phyloP scores from a whole-genome alignment of 2,797 vertebrate genomes.

The Tolypeutes matacus region DNA sequence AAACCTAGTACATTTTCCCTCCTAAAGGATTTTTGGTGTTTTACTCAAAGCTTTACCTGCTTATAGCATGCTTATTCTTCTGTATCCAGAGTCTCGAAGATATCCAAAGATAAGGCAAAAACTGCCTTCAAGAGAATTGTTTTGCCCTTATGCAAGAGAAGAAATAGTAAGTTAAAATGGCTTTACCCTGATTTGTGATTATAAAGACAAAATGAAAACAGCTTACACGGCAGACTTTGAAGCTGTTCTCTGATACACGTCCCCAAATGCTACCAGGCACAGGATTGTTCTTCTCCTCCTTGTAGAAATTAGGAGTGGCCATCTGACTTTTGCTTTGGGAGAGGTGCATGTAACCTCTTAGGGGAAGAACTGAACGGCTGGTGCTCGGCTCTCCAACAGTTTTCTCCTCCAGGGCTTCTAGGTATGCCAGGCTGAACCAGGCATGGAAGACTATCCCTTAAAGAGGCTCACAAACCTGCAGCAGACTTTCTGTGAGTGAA shows the following conservation, averaged over 20 bases:
- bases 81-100: neutral
- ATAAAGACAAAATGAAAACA: neutral
- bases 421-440: neutral
- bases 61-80: neutral
- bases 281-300: neutral
- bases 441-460: neutral
- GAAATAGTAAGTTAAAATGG: neutral
- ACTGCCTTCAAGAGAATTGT: slow-evolving; percentile 41
- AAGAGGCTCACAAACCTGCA: neutral
- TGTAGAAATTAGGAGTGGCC: neutral
- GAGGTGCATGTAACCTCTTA: neutral
- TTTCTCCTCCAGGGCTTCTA: neutral
- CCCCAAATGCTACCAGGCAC: neutral
- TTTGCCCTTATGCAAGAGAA: neutral
- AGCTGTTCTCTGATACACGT: neutral
- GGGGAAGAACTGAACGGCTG: neutral
- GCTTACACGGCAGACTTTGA: neutral
- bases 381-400: neutral
- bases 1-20: neutral
- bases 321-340: neutral
- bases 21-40: neutral
- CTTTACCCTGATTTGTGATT: neutral
- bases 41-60: slow-evolving; percentile 17
- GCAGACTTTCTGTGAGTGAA: neutral
- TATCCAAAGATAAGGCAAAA: neutral